These are phyloP conservation scores for Propithecus perrieri DNA, from an alignment of 2,797 vertebrate species.

Conservation along the genomic window DNA sequence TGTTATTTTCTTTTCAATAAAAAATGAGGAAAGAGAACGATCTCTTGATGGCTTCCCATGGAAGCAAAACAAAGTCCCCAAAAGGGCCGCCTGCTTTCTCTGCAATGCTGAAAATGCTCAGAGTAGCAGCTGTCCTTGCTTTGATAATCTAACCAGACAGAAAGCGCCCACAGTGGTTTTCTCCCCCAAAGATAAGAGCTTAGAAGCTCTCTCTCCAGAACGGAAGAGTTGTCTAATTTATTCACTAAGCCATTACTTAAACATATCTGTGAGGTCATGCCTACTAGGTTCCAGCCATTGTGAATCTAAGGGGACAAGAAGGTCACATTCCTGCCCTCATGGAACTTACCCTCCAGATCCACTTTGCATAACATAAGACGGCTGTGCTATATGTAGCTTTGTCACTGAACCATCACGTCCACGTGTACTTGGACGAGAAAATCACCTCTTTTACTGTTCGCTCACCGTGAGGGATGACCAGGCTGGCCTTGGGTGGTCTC, in stretches of 20 bases:
- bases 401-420: background rate
- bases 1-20: background rate
- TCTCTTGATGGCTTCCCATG: background rate
- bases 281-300: background rate
- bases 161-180: background rate
- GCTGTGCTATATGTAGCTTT: background rate
- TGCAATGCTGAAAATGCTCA: background rate
- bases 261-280: too few relatives aligned
- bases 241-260: background rate
- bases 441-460: background rate
- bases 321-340: too few relatives aligned
- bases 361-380: background rate
- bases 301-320: background rate
- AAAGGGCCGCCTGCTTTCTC: background rate
- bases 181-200: background rate
- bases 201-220: background rate
- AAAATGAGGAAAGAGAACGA: background rate
- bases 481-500: background rate
- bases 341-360: too few relatives aligned
- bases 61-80: background rate
- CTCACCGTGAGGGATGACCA: background rate
- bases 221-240: background rate
- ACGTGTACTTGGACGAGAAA: background rate
- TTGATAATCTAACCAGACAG: background rate
- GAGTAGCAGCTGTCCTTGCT: background rate